Evolutionary conservation across 2,888 invertebrate genomes (phyloP), one percentile per base, ranked within the genome.

Genomic region (Heliconius erato): DNA sequence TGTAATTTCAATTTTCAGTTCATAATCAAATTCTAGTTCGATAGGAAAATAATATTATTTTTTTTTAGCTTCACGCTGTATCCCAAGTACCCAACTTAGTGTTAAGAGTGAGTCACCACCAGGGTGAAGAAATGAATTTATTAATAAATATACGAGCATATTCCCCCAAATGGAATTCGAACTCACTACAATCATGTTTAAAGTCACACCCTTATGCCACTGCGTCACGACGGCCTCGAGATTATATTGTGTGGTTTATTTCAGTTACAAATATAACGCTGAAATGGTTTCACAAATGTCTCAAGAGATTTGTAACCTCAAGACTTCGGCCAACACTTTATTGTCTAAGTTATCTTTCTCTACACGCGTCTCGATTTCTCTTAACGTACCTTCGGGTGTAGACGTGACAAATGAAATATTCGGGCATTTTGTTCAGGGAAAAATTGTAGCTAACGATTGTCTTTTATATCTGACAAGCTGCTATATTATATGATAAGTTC

Each of bases 321-420:
- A 67, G 67, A 9, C 78, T 23, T 78, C 23, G 68, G 67, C 49
- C 78, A 78, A 78, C 40, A 44, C 23, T 44, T 68, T 78, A 78
- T 78, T 32, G 78, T 78, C 32, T 63, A 69, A 81, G 79, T 82
- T 80, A 80, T 79, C 82, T 65, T 82, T 76, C n/a, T 80, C 67
- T 79, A 69, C 78, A 76, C 68, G 67, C 74, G 76, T 54, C 77
- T 82, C 76, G 80, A 80, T 80, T 79, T 82, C 77, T 76, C 77
- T 72, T n/a, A 67, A 72, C 77, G 79, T 71, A 28, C 65, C 82
- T 77, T 63, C 59, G 82, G 76, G 76, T 54, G 71, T 77, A 40
- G 63, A 59, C 59, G 68, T 28, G 63, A 71, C 74, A 74, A 59
- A 68, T 67, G 72, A 82, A 40, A 81, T 44, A 72, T 74, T 76